Base-by-base conservation (phyloP, 2,113 vertebrate genomes). In the Sclerurus mexicanus region DNA sequence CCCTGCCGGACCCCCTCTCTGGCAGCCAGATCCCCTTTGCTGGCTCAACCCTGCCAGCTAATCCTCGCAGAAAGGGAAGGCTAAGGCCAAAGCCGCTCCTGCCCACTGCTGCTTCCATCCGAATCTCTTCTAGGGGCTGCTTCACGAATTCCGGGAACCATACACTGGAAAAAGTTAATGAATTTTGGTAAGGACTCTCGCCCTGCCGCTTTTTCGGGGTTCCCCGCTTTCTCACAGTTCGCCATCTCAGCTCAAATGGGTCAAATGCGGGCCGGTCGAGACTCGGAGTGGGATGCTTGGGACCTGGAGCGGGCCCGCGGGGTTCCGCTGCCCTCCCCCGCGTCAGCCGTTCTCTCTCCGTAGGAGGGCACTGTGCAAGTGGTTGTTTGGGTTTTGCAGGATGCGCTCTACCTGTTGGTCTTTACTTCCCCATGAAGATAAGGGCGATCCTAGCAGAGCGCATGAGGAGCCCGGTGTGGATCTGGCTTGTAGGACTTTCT, bases 1-100 rank as follows among this genome's bases (percentile, higher is more conserved):
- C 42, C 1, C 3, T 1, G 2, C 2, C 21, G 55, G 56, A 55
- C 25, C 5, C 20, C 0, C 39, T 47, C 20, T 8, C 62, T 8
- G 46, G 33, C n/a, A 35, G 22, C 30, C 55, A 22, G 18, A 16
- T 8, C 31, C 63, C 18, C 23, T 44, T 35, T 31, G 31, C n/a
- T 30, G 37, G 6, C 60, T 58, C 52, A 63, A 19, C 8, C 27
- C 49, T 5, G 22, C 27, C 8, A 28, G 39, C 3, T 7, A n/a
- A 49, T 21, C 46, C 40, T 15, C 8, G 3, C 47, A 39, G 37
- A 75, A 62, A 16, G 27, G 3, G 1, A 21, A 30, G 49, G 24
- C 21, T 23, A 3, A 2, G 10, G 28, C 35, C 71, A 23, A n/a
- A 80, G 13, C 7, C 14, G 0, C 30, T 47, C 4, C 22, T 22